Evolutionary conservation across 2,113 vertebrate genomes (phyloP), one percentile per base, ranked within the genome.

Genomic region (Ageneiosus marmoratus): DNA sequence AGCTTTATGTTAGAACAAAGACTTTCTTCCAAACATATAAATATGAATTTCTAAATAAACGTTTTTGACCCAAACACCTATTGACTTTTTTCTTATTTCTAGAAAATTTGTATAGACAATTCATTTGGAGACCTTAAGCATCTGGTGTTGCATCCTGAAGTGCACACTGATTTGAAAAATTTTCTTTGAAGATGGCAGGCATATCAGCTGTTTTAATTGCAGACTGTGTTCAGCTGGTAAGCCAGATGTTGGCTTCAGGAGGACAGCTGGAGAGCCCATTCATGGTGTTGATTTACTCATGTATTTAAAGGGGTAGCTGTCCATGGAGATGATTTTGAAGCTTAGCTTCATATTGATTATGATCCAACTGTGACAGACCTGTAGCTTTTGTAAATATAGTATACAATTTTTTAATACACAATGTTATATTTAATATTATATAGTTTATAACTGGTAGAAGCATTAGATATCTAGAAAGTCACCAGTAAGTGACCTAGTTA

Each of bases 271-370:
- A 41, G 32, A 81, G 65, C 37, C 41, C 27, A 60, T 48, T 53
- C 56, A 37, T 44, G 22, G 12, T 81, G 69, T 22, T 50, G 70
- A 82, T 82, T 46, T 74, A 75, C 55, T 50, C 56, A 62, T 58
- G 34, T 72, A 60, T 75, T 50, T 58, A 82, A 62, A 75, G 16
- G 55, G 51, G 32, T 53, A 81, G 70, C 70, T 82, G 27, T 82
- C 29, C 41, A 63, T 82, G 70, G 56, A 50, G 70, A 53, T 75
- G 27, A 82, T 82, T 11, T 74, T 62, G 10, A 20, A 60, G 55
- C 53, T 60, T 74, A 70, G 79, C 50, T 3, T 70, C 32, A 8
- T 55, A 51, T 34, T 74, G 18, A 73, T 10, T 74, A 9, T 7
- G 4, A 32, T 51, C 20, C 44, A 82, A 24, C 44, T 75, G 80